Base-by-base conservation (phyloP, 2,797 vertebrate genomes). In the Carduelis carduelis region DNA sequence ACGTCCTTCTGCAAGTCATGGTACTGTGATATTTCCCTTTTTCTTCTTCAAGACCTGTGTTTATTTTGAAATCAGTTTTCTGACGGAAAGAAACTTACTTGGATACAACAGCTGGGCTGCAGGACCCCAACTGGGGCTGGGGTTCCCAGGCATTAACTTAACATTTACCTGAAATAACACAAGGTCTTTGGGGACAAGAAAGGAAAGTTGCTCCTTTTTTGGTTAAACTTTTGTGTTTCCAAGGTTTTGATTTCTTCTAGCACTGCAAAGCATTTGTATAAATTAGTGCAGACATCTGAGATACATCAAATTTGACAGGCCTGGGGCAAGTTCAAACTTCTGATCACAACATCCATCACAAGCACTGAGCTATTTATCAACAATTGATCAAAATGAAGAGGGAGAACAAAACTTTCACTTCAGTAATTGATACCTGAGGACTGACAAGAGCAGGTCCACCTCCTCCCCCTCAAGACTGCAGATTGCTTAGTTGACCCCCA, bases 261-360 rank as follows among this genome's bases (percentile, higher is more conserved):
- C 8, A 1, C 80, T 27, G 61, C 3, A 1, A 90, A 94, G 65
- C 76, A 72, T 95, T 93, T 93, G 79, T 96, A 91, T 86, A 88
- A 90, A 95, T 96, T 96, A 96, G 82, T 7, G 53, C 87, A 71
- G 94, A 75, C 93, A 53, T 78, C 82, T 92, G 93, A 88, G 50
- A 96, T 95, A 76, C 61, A 96, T 96, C 95, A 96, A 81, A 65
- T 90, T 61, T 91, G 94, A 94, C 95, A 91, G 89, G 91, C 88
- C 63, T 17, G 2, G 72, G 69, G 76, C 78, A 83, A 91, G 90
- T 91, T 95, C 95, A 95, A 72, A 83, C 85, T 93, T 76, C 85
- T 93, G 93, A 93, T 94, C 90, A 72, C 94, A 61, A 56, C 90
- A 96, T 97, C 90, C 94, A 96, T 97, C 94, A 95, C 72, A 65